Conservation (phyloP, 1,140 invertebrate species). For the Drosophila lini region DNA sequence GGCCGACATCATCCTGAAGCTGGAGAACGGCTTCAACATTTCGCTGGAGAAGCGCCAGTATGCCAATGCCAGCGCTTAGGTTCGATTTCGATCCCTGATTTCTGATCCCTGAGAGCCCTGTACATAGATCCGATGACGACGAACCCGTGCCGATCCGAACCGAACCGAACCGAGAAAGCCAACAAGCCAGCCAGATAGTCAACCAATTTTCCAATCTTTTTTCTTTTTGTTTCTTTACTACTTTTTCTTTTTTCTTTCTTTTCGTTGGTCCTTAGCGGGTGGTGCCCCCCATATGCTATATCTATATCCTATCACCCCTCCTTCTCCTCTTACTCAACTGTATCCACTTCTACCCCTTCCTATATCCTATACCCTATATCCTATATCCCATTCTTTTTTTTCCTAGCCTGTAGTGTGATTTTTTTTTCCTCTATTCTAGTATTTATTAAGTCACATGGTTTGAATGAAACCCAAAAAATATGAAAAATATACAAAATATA, state of each 20-base stretch:
- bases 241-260: slow-evolving; percentile 22
- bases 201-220: slow-evolving; percentile 24
- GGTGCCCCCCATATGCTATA: slow-evolving; percentile 47
- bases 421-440: slow-evolving; percentile 61
- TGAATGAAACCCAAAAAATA: slow-evolving; percentile 77
- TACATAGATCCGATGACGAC: slow-evolving; percentile 26
- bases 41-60: slow-evolving; percentile 73
- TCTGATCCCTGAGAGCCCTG: slow-evolving; percentile 4
- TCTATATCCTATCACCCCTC: slow-evolving; percentile 1
- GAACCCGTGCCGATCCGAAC: not conserved
- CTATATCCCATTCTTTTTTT: slow-evolving; percentile 33
- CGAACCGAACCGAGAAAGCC: slow-evolving; percentile 21
- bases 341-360: slow-evolving; percentile 13
- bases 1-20: slow-evolving; percentile 93
- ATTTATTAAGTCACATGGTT: slow-evolving; percentile 81
- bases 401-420: slow-evolving; percentile 53
- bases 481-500: slow-evolving; percentile 74
- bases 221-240: slow-evolving; percentile 8
- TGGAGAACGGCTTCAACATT: slow-evolving; percentile 85
- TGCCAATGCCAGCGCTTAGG: slow-evolving; percentile 49
- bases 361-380: slow-evolving; percentile 4
- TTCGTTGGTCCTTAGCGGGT: slow-evolving; percentile 59
- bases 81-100: not conserved
- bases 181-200: slow-evolving; percentile 67
- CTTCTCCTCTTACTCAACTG: slow-evolving; percentile 3